Percentiles rank a stretch among this genome's conserved stretches.
These are phyloP conservation scores for Apomyelois bistriatella DNA, from an alignment of 2,888 invertebrate species.

Conservation along the genomic window DNA sequence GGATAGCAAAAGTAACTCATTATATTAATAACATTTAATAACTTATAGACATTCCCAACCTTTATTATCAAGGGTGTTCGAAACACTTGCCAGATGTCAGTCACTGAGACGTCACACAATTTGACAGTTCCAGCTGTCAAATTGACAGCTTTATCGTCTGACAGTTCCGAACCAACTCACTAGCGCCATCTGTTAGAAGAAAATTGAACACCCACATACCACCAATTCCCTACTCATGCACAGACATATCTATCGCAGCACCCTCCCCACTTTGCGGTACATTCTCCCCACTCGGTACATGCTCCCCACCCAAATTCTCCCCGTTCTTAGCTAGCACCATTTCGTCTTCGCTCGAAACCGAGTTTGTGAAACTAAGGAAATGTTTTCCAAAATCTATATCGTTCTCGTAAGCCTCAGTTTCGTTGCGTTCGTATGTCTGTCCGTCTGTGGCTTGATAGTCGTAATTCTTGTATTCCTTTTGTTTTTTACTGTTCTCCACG, in stretches of 20 bases:
- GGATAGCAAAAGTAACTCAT: too few relatives aligned
- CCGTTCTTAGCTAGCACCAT: conserved; percentile 25
- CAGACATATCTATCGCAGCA: conserved; percentile 58
- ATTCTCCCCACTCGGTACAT: conserved; percentile 26
- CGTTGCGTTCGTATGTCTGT: conserved; percentile 41
- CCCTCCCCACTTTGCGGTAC: conserved; percentile 25
- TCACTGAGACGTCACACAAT: too few relatives aligned
- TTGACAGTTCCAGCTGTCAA: too few relatives aligned
- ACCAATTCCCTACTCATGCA: conserved; percentile 42
- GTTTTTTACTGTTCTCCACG: conserved; percentile 75
- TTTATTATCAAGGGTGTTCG: too few relatives aligned
- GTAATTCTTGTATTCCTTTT: conserved; percentile 57
- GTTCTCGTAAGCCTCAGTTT: conserved; percentile 42
- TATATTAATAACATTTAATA: too few relatives aligned
- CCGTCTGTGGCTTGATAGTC: conserved; percentile 30
- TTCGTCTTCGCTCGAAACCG: conserved; percentile 62
- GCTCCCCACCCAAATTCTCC: conserved; percentile 31
- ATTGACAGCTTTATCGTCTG: too few relatives aligned
- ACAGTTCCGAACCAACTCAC: too few relatives aligned
- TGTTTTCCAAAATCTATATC: conserved; percentile 69
- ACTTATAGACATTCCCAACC: too few relatives aligned
- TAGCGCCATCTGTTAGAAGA: too few relatives aligned
- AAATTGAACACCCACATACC: too few relatives aligned
- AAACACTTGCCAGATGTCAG: too few relatives aligned
- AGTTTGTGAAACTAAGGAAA: conserved; percentile 48